Percentiles rank a stretch among this genome's conserved stretches.
These are phyloP conservation scores for Lepidocyrtoides sp. DNA, from an alignment of 2,888 invertebrate genomes.

Conservation along the genomic window DNA sequence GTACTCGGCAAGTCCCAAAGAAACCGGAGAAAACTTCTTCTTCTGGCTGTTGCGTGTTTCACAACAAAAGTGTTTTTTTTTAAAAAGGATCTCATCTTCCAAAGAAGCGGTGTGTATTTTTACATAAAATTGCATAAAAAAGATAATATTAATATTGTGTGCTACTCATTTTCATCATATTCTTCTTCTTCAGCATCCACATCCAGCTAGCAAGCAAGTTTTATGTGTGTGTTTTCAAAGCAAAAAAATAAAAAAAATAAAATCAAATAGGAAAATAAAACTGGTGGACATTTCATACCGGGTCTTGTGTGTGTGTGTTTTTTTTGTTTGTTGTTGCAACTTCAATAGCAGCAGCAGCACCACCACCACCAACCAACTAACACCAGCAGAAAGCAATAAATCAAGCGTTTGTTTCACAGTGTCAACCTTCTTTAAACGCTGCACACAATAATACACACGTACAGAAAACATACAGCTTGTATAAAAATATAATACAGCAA, in stretches of 20 bases:
- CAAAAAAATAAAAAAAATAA: conserved; percentile 5
- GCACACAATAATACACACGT: not conserved
- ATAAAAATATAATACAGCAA: not conserved
- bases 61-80: conserved; percentile 10
- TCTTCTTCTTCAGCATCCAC: not conserved
- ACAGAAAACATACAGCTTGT: not conserved
- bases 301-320: conserved; percentile 23
- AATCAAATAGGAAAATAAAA: too few species aligned
- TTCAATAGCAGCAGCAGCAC: conserved; percentile 11
- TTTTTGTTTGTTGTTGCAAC: conserved; percentile 39
- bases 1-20: not conserved
- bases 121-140: not conserved
- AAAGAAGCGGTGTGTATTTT: not conserved
- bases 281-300: not conserved
- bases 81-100: conserved; percentile 68
- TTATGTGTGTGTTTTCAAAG: not conserved
- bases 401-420: conserved; percentile 71
- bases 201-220: conserved; percentile 22
- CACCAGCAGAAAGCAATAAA: conserved; percentile 62
- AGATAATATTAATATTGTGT: not conserved
- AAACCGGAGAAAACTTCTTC: conserved; percentile 34
- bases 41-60: not conserved
- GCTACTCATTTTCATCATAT: not conserved
- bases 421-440: conserved; percentile 64
- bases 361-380: not conserved